Percentiles rank a stretch among this genome's conserved stretches.
phyloP scores from a whole-genome alignment of 2,797 vertebrate species.

The Coregonus sp. region DNA sequence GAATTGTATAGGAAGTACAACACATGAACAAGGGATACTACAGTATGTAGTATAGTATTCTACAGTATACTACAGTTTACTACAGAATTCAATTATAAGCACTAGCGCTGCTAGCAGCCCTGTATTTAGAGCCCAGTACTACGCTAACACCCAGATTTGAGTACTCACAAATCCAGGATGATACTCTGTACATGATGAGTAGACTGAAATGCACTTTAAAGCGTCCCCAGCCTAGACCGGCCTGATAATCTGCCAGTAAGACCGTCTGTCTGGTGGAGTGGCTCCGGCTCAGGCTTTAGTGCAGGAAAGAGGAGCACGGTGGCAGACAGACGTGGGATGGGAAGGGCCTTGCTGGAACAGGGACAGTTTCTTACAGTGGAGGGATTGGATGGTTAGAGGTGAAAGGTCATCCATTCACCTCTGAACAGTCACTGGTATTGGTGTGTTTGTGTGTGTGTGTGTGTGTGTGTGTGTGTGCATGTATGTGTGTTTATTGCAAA shows the following conservation, averaged over 20 bases:
- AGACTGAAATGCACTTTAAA: slow-evolving; percentile 22
- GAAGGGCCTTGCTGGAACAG: neutral
- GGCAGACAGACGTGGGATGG: neutral
- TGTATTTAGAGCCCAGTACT: slow-evolving; percentile 27
- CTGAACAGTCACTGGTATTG: neutral
- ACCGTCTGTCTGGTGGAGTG: slow-evolving; percentile 1
- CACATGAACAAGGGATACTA: no score
- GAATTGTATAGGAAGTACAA: neutral
- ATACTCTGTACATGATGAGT: slow-evolving; percentile 20
- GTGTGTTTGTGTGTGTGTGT: neutral
- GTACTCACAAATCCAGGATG: slow-evolving; percentile 30
- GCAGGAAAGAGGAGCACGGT: neutral
- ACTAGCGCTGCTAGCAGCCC: neutral
- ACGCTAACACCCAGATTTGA: slow-evolving; percentile 38
- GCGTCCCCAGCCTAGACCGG: neutral
- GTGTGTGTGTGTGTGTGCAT: neutral
- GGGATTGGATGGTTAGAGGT: neutral
- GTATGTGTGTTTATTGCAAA: neutral
- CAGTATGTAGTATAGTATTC: no score
- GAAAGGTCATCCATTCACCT: neutral
- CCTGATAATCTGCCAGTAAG: slow-evolving; percentile 17
- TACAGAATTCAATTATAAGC: neutral
- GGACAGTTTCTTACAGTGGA: neutral
- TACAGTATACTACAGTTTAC: no score
- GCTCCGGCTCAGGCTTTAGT: neutral